A percentile compares a stretch with the other conserved stretches of the same genome.
phyloP scores from a whole-genome alignment of 1,140 invertebrate species.

The Dinothrombium tinctorium region DNA sequence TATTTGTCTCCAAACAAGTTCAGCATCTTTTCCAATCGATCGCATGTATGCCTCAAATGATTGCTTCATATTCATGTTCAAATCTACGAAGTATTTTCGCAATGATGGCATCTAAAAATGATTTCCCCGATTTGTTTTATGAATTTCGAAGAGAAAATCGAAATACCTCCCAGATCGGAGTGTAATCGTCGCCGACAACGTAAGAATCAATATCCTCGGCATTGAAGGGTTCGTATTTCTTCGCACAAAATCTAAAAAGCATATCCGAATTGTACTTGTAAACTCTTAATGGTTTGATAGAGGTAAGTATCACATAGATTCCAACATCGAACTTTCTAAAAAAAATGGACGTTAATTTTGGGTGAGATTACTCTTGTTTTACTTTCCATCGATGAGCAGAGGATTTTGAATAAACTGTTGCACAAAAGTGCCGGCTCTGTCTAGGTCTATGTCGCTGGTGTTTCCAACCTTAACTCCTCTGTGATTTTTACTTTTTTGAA shows the following conservation, averaged over 20 bases:
- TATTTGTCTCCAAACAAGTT: slow-evolving; percentile 53
- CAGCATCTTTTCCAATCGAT: slow-evolving; percentile 38
- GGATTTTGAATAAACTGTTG: slow-evolving; percentile 66
- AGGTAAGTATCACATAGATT: slow-evolving; percentile 74
- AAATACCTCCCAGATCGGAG: slow-evolving; percentile 63
- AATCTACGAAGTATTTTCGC: slow-evolving; percentile 41
- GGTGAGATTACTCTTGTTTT: slow-evolving; percentile 5
- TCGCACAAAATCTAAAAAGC: slow-evolving; percentile 69
- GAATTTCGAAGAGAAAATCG: neutral
- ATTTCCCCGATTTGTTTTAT: neutral
- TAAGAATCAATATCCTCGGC: slow-evolving; percentile 56
- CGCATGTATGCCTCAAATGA: slow-evolving; percentile 56
- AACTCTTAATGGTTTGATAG: slow-evolving; percentile 60
- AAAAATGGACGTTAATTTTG: slow-evolving; percentile 3
- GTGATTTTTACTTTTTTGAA: slow-evolving; percentile 80
- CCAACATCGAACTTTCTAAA: slow-evolving; percentile 89
- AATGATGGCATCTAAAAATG: slow-evolving; percentile 40
- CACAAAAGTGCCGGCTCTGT: slow-evolving; percentile 51
- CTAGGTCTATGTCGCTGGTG: slow-evolving; percentile 41
- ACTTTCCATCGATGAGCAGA: slow-evolving; percentile 27
- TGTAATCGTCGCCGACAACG: slow-evolving; percentile 78
- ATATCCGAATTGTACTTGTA: slow-evolving; percentile 75
- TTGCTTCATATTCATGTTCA: slow-evolving; percentile 62
- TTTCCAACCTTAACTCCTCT: slow-evolving; percentile 55
- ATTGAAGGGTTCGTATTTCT: slow-evolving; percentile 82